phyloP scores from a whole-genome alignment of 1,140 invertebrate genomes.

The Lamellibrachia luymesi region DNA sequence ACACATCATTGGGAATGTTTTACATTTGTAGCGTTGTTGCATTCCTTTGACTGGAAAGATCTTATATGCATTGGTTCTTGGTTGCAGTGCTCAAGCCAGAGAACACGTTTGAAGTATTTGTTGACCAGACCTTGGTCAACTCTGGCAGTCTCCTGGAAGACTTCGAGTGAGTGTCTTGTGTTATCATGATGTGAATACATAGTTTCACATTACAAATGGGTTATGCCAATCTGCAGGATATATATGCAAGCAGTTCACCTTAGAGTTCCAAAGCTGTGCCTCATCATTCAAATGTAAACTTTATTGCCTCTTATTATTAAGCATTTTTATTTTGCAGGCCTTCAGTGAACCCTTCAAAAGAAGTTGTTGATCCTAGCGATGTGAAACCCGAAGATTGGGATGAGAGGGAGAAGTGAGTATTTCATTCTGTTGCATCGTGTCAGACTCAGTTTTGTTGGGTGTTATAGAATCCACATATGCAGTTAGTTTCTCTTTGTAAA shows the following conservation, averaged over 20 bases:
- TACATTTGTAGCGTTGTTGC: background rate
- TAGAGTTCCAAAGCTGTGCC: background rate
- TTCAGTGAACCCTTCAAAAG: constrained; percentile 88
- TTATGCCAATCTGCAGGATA: background rate
- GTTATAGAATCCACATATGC: background rate
- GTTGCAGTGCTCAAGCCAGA: constrained; percentile 76
- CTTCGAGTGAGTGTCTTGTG: constrained; percentile 40
- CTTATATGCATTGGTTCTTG: constrained; percentile 11
- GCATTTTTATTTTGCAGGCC: constrained; percentile 60
- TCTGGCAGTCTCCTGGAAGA: constrained; percentile 85
- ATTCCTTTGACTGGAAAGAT: background rate
- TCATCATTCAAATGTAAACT: background rate
- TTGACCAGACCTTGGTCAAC: constrained; percentile 76
- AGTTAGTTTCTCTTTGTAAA: background rate
- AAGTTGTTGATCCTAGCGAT: constrained; percentile 94
- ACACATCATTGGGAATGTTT: background rate
- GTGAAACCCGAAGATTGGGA: constrained; percentile 93
- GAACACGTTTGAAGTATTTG: constrained; percentile 69
- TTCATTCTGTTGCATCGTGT: constrained; percentile 9
- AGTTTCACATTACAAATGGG: background rate
- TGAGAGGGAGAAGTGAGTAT: constrained; percentile 79
- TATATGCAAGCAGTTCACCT: background rate
- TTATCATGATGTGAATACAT: background rate
- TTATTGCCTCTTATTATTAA: background rate
- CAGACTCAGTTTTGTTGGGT: background rate